Percentiles rank a stretch among this genome's conserved stretches.
These are phyloP conservation scores for Lasioglossum morio DNA, from an alignment of 2,888 invertebrate species.

Conservation along the genomic window DNA sequence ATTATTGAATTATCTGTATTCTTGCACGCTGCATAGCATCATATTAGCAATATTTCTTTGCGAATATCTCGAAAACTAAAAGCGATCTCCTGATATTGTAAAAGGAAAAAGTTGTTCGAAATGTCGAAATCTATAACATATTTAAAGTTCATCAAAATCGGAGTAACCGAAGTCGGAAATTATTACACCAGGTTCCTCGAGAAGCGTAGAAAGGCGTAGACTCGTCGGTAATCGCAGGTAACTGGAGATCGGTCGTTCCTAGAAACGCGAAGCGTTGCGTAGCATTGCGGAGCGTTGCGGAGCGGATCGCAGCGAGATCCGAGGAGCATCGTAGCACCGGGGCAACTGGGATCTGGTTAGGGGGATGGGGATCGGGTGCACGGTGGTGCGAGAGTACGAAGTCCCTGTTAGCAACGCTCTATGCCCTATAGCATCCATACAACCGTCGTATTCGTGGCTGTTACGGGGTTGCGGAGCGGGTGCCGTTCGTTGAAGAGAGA, in stretches of 20 bases:
- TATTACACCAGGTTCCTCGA: too few species aligned
- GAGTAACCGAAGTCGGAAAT: too few species aligned
- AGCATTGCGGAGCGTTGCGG: neutral
- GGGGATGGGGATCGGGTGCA: neutral
- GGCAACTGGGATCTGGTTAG: neutral
- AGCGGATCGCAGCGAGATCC: neutral
- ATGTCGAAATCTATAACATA: too few species aligned
- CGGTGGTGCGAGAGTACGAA: conserved; percentile 54
- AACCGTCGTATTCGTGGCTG: conserved; percentile 74
- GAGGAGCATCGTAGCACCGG: neutral
- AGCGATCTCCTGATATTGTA: too few species aligned
- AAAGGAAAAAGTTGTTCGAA: too few species aligned
- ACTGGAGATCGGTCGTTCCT: conserved; percentile 37
- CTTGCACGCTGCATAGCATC: too few species aligned
- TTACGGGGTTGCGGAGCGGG: conserved; percentile 60
- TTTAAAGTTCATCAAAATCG: too few species aligned
- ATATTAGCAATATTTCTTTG: too few species aligned
- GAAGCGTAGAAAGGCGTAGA: too few species aligned
- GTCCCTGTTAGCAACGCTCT: conserved; percentile 71
- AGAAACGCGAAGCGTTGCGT: neutral
- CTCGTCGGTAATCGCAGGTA: conserved; percentile 65
- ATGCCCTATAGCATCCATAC: conserved; percentile 68
- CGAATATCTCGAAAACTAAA: too few species aligned
- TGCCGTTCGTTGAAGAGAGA: conserved; percentile 38
- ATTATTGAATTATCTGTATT: too few species aligned